These are phyloP conservation scores for Chelonus formosanus DNA, from an alignment of 2,888 invertebrate genomes.

Conservation along the genomic window DNA sequence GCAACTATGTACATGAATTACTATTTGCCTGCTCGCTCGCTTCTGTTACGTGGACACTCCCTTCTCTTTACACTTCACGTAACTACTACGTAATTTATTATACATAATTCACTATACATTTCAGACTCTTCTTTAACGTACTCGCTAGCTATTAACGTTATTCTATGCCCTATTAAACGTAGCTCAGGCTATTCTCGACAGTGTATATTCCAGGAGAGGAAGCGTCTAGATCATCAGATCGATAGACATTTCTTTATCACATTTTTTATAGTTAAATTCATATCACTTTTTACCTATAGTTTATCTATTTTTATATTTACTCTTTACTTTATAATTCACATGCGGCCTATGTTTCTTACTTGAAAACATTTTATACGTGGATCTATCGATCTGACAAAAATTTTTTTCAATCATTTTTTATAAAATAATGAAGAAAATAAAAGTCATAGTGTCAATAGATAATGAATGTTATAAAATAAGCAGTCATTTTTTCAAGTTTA, in stretches of 20 bases:
- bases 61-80: conserved; percentile 32
- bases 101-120: background rate
- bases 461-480: no score
- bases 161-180: conserved; percentile 6
- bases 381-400: no score
- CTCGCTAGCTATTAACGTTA: conserved; percentile 7
- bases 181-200: conserved; percentile 13
- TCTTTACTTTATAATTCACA: background rate
- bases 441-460: no score
- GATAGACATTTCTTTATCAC: conserved; percentile 17
- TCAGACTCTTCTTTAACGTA: conserved; percentile 6
- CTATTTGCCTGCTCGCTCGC: conserved; percentile 32
- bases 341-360: no score
- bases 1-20: conserved; percentile 21
- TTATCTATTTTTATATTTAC: conserved; percentile 4
- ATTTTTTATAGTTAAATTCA: no score
- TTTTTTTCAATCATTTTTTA: no score
- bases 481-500: no score
- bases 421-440: no score
- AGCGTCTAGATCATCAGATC: conserved; percentile 17
- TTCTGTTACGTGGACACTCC: conserved; percentile 34
- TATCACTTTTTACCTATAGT: no score
- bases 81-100: background rate
- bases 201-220: conserved; percentile 6
- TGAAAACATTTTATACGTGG: no score